Evolutionary conservation across 2,113 vertebrate genomes (phyloP).

Genomic region (Ahaetulla prasina): DNA sequence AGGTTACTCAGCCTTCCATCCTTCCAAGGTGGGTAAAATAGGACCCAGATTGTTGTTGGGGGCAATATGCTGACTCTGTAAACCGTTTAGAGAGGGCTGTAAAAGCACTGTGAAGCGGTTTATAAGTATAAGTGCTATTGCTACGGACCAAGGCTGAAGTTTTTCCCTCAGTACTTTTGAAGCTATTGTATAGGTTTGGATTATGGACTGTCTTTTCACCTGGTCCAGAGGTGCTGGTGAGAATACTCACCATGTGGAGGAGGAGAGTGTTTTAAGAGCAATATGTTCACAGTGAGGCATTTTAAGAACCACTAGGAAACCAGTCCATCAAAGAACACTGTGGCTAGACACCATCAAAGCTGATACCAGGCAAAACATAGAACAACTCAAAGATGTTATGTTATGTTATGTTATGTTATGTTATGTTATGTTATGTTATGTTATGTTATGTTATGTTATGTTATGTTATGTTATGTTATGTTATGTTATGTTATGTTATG

Average conservation of each 20-base stretch:
- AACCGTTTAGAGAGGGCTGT: no score
- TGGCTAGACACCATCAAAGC: background rate
- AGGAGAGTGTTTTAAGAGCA: background rate
- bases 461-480: no score
- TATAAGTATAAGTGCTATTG: no score
- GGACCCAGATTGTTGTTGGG: no score
- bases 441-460: no score
- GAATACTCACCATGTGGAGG: background rate
- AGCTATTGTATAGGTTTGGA: background rate
- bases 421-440: no score
- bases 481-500: no score
- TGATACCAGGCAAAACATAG: background rate
- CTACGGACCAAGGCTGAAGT: background rate
- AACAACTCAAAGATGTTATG: background rate
- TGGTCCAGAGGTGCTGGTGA: background rate
- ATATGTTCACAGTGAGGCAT: background rate
- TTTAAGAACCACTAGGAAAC: background rate
- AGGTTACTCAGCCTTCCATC: no score
- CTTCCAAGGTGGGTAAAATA: no score
- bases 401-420: no score
- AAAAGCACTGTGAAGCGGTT: no score
- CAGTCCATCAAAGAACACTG: background rate
- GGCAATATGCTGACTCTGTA: no score
- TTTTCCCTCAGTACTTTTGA: background rate
- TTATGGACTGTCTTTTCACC: background rate